phyloP scores from a whole-genome alignment of 1,140 invertebrate genomes.

The Trichoplusia ni region DNA sequence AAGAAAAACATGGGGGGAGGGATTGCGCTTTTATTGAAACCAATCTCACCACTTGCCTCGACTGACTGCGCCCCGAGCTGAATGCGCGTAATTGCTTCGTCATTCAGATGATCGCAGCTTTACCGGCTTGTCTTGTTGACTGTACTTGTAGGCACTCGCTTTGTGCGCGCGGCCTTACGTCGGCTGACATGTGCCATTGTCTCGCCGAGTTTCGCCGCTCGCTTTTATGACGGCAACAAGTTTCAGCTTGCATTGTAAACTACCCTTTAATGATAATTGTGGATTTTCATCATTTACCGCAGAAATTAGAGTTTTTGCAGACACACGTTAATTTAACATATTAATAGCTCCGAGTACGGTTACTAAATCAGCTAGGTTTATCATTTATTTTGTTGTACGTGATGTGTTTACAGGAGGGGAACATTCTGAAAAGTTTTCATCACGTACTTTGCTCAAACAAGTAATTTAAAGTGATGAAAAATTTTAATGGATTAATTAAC shows the following conservation, averaged over 20 bases:
- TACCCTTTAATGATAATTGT: conserved; percentile 46
- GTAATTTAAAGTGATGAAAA: conserved; percentile 46
- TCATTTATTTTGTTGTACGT: conserved; percentile 12
- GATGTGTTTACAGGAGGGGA: conserved; percentile 34
- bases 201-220: conserved; percentile 57
- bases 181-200: conserved; percentile 72
- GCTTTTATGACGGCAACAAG: conserved; percentile 75
- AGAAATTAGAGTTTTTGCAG: conserved; percentile 3
- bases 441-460: conserved; percentile 35
- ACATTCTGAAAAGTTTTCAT: conserved; percentile 40
- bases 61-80: conserved; percentile 70
- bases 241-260: conserved; percentile 60
- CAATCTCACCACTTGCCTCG: conserved; percentile 78
- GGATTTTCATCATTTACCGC: conserved; percentile 17
- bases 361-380: conserved; percentile 1
- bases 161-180: conserved; percentile 70
- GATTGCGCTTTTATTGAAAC: conserved; percentile 79
- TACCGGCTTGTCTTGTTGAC: conserved; percentile 76
- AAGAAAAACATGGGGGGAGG: conserved; percentile 79
- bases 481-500: conserved; percentile 73
- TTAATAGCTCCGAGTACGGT: neutral
- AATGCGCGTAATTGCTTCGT: conserved; percentile 78
- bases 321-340: conserved; percentile 5
- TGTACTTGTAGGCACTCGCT: conserved; percentile 71
- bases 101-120: conserved; percentile 77